phyloP scores from a whole-genome alignment of 2,113 vertebrate genomes.

The Willisornis vidua region DNA sequence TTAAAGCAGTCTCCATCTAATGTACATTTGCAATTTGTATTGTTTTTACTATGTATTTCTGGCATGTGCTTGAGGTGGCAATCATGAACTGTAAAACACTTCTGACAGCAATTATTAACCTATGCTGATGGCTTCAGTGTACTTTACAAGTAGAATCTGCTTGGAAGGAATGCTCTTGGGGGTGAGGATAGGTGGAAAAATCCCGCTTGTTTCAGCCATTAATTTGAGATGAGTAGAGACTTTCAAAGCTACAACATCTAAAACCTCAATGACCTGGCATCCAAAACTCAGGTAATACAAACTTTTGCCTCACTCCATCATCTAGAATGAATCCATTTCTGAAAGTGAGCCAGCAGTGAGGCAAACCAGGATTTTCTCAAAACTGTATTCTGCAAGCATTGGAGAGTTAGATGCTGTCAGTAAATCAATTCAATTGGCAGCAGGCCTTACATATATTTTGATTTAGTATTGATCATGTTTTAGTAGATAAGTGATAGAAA shows the following conservation, averaged over 20 bases:
- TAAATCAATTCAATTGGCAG: neutral
- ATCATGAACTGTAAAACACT: constrained; percentile 39
- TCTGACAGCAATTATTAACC: constrained; percentile 66
- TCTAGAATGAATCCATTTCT: constrained; percentile 20
- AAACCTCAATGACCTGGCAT: constrained; percentile 60
- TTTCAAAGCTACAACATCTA: constrained; percentile 70
- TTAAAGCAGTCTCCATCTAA: constrained; percentile 15
- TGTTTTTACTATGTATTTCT: constrained; percentile 50
- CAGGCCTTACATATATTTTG: neutral
- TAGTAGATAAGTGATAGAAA: neutral
- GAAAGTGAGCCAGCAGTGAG: neutral
- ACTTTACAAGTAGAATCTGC: constrained; percentile 31
- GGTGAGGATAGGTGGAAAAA: constrained; percentile 31
- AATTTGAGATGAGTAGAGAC: constrained; percentile 52
- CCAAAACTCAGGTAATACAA: constrained; percentile 74
- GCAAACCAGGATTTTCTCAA: neutral
- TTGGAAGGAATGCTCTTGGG: constrained; percentile 28
- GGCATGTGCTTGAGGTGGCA: constrained; percentile 73
- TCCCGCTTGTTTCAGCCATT: constrained; percentile 34
- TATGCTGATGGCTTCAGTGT: constrained; percentile 53
- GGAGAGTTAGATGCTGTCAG: neutral
- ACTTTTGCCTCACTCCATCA: constrained; percentile 8
- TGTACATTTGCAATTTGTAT: constrained; percentile 4
- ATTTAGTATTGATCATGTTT: neutral
- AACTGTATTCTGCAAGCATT: neutral